Evolutionary conservation across 2,888 invertebrate species (phyloP).

Genomic region (Troides aeacus): DNA sequence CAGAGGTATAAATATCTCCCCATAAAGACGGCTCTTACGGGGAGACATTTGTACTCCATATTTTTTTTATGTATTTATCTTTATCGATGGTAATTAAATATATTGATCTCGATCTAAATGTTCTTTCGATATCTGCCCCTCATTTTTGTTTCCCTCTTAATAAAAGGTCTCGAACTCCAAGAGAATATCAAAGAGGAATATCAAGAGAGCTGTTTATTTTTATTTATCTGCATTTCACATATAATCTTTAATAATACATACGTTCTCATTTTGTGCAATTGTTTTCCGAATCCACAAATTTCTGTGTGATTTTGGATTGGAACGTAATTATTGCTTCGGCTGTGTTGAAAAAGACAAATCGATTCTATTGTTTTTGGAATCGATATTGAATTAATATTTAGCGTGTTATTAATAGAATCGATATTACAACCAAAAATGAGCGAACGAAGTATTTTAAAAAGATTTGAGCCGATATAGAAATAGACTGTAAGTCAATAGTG

Average conservation of each 20-base stretch:
- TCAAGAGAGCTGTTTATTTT: too few relatives aligned
- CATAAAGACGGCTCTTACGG: too few relatives aligned
- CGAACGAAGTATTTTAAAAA: constrained; percentile 8
- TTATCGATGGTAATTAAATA: too few relatives aligned
- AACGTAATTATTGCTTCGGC: constrained; percentile 19
- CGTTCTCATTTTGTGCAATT: constrained; percentile 6
- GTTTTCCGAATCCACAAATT: neutral
- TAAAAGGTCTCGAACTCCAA: too few relatives aligned
- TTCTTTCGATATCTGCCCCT: too few relatives aligned
- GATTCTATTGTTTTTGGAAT: constrained; percentile 6
- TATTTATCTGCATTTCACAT: neutral
- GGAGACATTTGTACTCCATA: too few relatives aligned
- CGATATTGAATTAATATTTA: constrained; percentile 8
- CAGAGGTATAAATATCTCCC: too few relatives aligned
- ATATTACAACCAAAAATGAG: constrained; percentile 14
- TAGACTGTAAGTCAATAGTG: constrained; percentile 19
- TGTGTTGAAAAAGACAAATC: constrained; percentile 24
- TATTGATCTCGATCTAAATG: too few relatives aligned
- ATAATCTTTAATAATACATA: constrained; percentile 21
- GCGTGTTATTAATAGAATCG: constrained; percentile 4
- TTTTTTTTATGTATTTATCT: too few relatives aligned
- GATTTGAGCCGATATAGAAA: constrained; percentile 10
- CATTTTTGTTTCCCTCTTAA: too few relatives aligned
- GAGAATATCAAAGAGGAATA: too few relatives aligned
- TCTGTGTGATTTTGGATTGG: neutral